Evolutionary conservation across 2,888 invertebrate genomes (phyloP).

Genomic region (Automeris io): DNA sequence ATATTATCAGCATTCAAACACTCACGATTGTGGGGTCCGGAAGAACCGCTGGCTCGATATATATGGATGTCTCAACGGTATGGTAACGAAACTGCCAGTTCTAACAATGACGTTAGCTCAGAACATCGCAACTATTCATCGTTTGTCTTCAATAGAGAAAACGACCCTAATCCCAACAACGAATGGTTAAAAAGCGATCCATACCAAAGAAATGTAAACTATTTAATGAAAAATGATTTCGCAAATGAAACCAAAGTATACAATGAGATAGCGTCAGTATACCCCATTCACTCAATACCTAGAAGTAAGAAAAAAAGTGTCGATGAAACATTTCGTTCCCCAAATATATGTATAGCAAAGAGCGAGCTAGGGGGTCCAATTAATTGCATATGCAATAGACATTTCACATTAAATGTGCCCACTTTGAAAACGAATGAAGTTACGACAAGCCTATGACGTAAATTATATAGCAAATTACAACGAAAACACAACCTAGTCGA

Average conservation of each 20-base stretch:
- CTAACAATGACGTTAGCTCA: conserved; percentile 40
- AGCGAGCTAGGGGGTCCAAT: conserved; percentile 52
- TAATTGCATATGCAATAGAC: conserved; percentile 63
- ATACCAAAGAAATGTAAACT: conserved; percentile 41
- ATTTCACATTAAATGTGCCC: conserved; percentile 63
- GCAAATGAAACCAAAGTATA: conserved; percentile 24
- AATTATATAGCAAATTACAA: conserved; percentile 19
- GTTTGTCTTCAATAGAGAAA: conserved; percentile 40
- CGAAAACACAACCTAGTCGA: conserved; percentile 48
- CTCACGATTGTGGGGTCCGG: conserved; percentile 66
- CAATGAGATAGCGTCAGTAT: conserved; percentile 32
- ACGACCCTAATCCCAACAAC: conserved; percentile 41
- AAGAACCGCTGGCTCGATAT: conserved; percentile 65
- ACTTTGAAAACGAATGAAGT: conserved; percentile 54
- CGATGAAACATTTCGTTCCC: conserved; percentile 55
- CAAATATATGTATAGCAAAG: conserved; percentile 63
- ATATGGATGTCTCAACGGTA: conserved; percentile 69
- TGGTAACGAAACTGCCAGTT: conserved; percentile 44
- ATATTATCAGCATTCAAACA: conserved; percentile 60
- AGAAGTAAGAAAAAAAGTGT: conserved; percentile 41
- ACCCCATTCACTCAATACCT: conserved; percentile 40
- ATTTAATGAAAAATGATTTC: conserved; percentile 36
- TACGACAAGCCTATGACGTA: conserved; percentile 53
- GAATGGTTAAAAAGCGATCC: conserved; percentile 38
- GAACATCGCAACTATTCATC: conserved; percentile 49